A percentile compares a stretch with the other conserved stretches of the same genome.
Conservation (phyloP, 1,140 invertebrate genomes). For the Heliconius hewitsoni region DNA sequence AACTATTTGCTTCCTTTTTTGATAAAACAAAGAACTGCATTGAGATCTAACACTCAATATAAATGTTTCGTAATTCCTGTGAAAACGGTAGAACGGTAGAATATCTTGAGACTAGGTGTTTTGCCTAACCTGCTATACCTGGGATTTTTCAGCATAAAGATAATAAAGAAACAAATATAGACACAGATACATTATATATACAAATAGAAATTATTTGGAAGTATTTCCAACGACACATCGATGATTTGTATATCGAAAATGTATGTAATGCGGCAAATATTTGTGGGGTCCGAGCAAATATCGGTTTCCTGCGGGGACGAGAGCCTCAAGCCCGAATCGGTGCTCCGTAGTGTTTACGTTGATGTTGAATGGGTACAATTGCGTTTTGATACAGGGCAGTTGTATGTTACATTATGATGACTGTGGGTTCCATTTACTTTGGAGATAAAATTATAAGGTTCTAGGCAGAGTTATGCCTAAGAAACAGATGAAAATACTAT, state of each 20-base stretch:
- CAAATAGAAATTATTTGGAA: not conserved
- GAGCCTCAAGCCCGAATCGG: not conserved
- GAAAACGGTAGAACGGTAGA: too few species aligned
- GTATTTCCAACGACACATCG: not conserved
- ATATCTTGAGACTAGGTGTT: too few species aligned
- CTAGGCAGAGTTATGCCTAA: too few species aligned
- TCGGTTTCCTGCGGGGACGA: not conserved
- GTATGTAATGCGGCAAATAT: not conserved
- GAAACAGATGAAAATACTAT: too few species aligned
- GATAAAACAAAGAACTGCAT: too few species aligned
- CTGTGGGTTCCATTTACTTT: too few species aligned
- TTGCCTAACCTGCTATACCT: not conserved
- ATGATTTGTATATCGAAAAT: not conserved
- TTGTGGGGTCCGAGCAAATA: slow-evolving; percentile 4
- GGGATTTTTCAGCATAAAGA: too few species aligned
- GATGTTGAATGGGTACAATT: not conserved
- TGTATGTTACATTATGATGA: not conserved
- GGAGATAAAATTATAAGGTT: too few species aligned
- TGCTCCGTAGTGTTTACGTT: not conserved
- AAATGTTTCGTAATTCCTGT: too few species aligned
- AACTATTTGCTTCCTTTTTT: too few species aligned
- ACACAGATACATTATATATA: not conserved
- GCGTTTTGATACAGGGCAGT: not conserved
- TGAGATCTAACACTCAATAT: too few species aligned
- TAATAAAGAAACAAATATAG: not conserved